Evolutionary conservation across 2,113 vertebrate species (phyloP).

Genomic region (Callionymus lyra): DNA sequence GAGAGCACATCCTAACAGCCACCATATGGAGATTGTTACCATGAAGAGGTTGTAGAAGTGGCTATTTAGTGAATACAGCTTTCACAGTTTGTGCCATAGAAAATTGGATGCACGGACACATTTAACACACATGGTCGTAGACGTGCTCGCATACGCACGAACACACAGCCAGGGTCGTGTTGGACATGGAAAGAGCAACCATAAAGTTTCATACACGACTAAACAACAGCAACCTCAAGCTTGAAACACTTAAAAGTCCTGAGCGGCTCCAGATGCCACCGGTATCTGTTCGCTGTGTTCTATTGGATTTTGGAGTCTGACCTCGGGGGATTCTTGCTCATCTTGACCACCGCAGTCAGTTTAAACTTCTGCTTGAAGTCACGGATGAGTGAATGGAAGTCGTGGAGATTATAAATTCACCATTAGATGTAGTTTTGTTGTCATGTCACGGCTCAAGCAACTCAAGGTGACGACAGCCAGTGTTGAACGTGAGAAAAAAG

Average conservation of each 20-base stretch:
- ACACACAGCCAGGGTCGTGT: too few species aligned
- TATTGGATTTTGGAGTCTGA: constrained; percentile 33
- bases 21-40: constrained; percentile 60
- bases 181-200: too few species aligned
- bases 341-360: background rate
- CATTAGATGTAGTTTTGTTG: too few species aligned
- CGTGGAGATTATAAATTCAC: too few species aligned
- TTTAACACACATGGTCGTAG: constrained; percentile 5
- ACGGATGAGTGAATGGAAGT: constrained; percentile 5
- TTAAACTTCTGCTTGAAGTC: constrained; percentile 5
- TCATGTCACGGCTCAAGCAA: too few species aligned
- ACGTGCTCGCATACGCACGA: constrained; percentile 5
- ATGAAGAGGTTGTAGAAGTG: constrained; percentile 38
- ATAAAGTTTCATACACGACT: constrained; percentile 1
- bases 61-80: constrained; percentile 43
- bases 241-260: constrained; percentile 24
- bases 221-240: constrained; percentile 32
- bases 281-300: constrained; percentile 24
- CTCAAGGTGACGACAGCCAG: too few species aligned
- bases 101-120: constrained; percentile 10
- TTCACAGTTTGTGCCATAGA: constrained; percentile 31
- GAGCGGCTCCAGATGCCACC: constrained; percentile 29
- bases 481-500: too few species aligned
- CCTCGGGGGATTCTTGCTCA: constrained; percentile 4
- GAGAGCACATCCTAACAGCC: constrained; percentile 21